Conservation (phyloP, 2,113 vertebrate genomes). For the Pelmatolapia mariae region DNA sequence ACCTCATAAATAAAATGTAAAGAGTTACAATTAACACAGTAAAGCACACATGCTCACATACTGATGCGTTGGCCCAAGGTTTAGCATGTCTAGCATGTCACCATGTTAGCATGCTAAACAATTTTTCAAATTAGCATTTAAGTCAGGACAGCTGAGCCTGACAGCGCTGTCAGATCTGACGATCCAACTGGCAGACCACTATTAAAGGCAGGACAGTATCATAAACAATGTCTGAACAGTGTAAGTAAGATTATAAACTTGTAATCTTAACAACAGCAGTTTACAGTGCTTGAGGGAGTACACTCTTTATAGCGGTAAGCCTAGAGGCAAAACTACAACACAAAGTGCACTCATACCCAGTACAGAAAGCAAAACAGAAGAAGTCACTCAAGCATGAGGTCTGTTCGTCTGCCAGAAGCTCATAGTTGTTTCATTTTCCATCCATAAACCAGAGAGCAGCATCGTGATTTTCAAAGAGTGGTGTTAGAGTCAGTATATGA, state of each 20-base stretch:
- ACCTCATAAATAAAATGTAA: not conserved
- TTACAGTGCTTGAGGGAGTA: not conserved
- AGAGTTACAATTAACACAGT: not conserved
- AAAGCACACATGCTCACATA: not conserved
- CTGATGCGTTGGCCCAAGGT: not conserved
- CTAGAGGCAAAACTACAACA: slow-evolving; percentile 3
- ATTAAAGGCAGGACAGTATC: not conserved
- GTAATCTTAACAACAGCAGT: not conserved
- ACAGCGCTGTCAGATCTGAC: not conserved
- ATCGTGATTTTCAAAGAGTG: not conserved
- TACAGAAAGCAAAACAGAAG: not conserved
- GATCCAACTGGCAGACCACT: not conserved
- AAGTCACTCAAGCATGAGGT: not conserved
- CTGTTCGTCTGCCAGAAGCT: not conserved
- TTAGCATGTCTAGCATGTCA: not conserved
- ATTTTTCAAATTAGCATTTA: not conserved
- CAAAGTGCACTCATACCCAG: not conserved
- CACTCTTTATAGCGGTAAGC: not conserved
- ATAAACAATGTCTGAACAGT: not conserved
- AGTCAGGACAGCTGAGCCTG: not conserved
- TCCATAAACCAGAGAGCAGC: not conserved
- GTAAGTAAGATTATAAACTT: not conserved
- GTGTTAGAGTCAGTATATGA: not conserved
- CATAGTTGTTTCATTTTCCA: not conserved
- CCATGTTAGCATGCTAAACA: not conserved